Evolutionary conservation across 2,888 invertebrate genomes (phyloP).

Genomic region (Pinctada fucata): DNA sequence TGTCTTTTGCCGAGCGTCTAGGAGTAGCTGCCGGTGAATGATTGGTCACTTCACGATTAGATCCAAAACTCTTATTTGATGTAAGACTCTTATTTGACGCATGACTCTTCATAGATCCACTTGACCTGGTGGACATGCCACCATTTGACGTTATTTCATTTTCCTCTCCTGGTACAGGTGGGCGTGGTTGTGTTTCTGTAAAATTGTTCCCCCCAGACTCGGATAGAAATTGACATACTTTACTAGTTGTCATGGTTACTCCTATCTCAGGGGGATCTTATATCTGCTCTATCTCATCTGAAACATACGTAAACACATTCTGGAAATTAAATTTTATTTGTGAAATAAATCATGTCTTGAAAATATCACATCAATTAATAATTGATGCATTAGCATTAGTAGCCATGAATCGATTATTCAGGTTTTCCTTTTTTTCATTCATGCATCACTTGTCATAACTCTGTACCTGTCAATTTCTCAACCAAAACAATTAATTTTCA

Average conservation of each 20-base stretch:
- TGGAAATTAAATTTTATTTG: no score
- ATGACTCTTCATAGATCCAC: slow-evolving; percentile 73
- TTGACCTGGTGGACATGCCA: slow-evolving; percentile 72
- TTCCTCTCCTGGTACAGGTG: slow-evolving; percentile 76
- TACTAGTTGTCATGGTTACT: slow-evolving; percentile 58
- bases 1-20: slow-evolving; percentile 72
- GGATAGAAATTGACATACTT: slow-evolving; percentile 69
- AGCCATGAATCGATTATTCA: no score
- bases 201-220: slow-evolving; percentile 74
- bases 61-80: slow-evolving; percentile 62
- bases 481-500: no score
- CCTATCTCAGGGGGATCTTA: slow-evolving; percentile 10
- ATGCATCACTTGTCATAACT: no score
- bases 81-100: slow-evolving; percentile 56
- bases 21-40: slow-evolving; percentile 72
- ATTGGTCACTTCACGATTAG: slow-evolving; percentile 64
- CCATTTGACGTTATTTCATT: slow-evolving; percentile 74
- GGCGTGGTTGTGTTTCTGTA: slow-evolving; percentile 72
- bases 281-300: slow-evolving; percentile 19
- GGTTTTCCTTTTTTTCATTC: no score
- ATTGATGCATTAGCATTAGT: no score
- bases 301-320: neutral
- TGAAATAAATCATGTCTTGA: no score
- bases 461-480: no score
- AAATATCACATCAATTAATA: no score